Conservation (phyloP, 2,888 invertebrate species). For the Euzophera pinguis region DNA sequence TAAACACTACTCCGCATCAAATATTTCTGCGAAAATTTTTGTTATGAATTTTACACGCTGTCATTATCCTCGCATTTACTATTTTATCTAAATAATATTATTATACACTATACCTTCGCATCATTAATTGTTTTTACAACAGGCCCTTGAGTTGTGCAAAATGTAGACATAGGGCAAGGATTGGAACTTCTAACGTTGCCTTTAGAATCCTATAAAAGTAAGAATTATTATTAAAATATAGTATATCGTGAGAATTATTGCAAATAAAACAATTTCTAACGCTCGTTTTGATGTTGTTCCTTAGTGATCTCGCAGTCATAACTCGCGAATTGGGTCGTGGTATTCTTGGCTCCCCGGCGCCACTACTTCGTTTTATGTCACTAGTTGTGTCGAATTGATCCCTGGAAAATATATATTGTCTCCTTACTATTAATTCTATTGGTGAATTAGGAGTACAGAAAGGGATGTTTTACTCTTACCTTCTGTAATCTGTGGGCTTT, state of each 20-base stretch:
- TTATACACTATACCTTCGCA: conserved; percentile 60
- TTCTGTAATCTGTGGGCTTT: conserved; percentile 31
- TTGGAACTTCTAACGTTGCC: conserved; percentile 29
- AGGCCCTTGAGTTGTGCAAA: conserved; percentile 50
- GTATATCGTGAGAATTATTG: neutral
- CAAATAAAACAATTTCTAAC: conserved; percentile 19
- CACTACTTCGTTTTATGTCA: conserved; percentile 40
- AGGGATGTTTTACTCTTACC: conserved; percentile 42
- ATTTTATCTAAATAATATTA: no score
- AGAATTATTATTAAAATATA: neutral
- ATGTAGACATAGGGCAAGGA: conserved; percentile 40
- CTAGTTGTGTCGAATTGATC: conserved; percentile 31
- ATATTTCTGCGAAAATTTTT: conserved; percentile 47
- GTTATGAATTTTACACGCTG: no score
- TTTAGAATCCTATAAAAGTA: neutral
- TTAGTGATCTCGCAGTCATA: conserved; percentile 22
- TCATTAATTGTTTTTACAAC: conserved; percentile 55
- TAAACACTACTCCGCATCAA: conserved; percentile 46
- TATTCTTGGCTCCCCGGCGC: conserved; percentile 51
- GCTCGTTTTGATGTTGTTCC: conserved; percentile 26
- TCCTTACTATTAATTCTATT: no score
- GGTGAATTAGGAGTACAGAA: no score
- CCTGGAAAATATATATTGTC: conserved; percentile 23
- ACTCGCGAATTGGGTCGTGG: conserved; percentile 29
- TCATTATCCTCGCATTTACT: no score